Conservation (phyloP, 2,888 invertebrate genomes). For the Hydroisotoma schaefferi region DNA sequence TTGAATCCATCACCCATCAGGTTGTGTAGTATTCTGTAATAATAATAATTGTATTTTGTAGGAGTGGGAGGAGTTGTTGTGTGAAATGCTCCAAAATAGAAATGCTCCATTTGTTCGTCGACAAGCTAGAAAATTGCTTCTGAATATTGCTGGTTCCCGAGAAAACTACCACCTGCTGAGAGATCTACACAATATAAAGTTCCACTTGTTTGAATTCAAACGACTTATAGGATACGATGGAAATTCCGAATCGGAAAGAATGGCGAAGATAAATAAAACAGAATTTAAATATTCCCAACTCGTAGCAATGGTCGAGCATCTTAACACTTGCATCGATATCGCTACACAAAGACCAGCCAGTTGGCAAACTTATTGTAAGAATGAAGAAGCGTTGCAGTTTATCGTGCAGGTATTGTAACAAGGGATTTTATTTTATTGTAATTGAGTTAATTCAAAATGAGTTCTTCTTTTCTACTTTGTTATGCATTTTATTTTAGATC, state of each 20-base stretch:
- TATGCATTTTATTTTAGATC: conserved; percentile 26
- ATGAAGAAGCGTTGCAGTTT: conserved; percentile 73
- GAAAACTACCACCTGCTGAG: conserved; percentile 91
- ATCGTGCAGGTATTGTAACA: conserved; percentile 70
- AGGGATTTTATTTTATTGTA: background rate
- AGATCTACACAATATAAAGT: conserved; percentile 87
- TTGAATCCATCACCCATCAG: background rate
- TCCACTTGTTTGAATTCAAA: conserved; percentile 64
- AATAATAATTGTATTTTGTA: conserved; percentile 43
- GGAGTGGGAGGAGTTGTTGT: conserved; percentile 73
- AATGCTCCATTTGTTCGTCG: conserved; percentile 82
- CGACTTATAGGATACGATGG: conserved; percentile 44
- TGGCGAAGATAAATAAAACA: conserved; percentile 41
- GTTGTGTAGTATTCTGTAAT: conserved; percentile 9
- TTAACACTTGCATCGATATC: conserved; percentile 91
- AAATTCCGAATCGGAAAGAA: conserved; percentile 34
- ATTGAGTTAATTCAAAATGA: background rate
- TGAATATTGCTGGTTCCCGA: conserved; percentile 90
- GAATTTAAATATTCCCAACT: conserved; percentile 54
- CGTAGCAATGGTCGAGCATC: conserved; percentile 90
- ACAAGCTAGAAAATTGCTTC: conserved; percentile 80
- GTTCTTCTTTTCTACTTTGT: background rate
- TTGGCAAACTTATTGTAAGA: conserved; percentile 88
- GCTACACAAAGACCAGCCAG: conserved; percentile 86
- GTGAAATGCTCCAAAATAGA: conserved; percentile 93